These are phyloP conservation scores for Pseudococcus jackbeardsleyi DNA, from an alignment of 2,888 invertebrate species.

Conservation along the genomic window DNA sequence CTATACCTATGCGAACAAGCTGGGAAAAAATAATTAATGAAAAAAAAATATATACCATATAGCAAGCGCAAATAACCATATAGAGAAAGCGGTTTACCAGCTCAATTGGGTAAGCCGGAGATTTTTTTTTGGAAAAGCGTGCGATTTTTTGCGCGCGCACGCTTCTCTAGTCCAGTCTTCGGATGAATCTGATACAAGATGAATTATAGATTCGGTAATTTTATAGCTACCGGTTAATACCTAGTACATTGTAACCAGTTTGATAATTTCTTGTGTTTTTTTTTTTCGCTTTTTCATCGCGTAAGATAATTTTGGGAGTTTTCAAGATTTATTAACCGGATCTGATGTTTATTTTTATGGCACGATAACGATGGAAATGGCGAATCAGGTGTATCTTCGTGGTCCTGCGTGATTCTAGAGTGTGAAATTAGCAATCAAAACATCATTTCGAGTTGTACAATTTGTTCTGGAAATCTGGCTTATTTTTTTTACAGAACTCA, in stretches of 20 bases:
- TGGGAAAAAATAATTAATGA: slow-evolving; percentile 48
- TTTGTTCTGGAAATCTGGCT: background rate
- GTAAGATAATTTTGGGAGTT: background rate
- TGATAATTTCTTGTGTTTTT: slow-evolving; percentile 45
- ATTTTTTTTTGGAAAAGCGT: slow-evolving; percentile 42
- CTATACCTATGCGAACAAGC: background rate
- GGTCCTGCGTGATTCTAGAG: background rate
- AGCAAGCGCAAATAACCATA: slow-evolving; percentile 35
- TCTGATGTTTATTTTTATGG: background rate
- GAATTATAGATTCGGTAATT: slow-evolving; percentile 40
- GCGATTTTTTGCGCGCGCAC: slow-evolving; percentile 10
- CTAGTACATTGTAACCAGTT: slow-evolving; percentile 34
- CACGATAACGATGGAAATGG: background rate
- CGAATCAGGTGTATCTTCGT: background rate
- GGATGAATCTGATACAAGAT: background rate
- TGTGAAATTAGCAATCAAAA: background rate
- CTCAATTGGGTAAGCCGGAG: background rate
- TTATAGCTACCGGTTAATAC: slow-evolving; percentile 43
- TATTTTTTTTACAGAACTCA: background rate
- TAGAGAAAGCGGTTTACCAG: slow-evolving; percentile 35
- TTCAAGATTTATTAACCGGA: slow-evolving; percentile 27
- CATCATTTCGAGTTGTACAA: background rate
- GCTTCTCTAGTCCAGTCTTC: background rate
- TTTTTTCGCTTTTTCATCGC: background rate
- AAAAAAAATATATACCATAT: slow-evolving; percentile 31